Evolutionary conservation across 2,113 vertebrate species (phyloP).

Genomic region (Merops nubicus): DNA sequence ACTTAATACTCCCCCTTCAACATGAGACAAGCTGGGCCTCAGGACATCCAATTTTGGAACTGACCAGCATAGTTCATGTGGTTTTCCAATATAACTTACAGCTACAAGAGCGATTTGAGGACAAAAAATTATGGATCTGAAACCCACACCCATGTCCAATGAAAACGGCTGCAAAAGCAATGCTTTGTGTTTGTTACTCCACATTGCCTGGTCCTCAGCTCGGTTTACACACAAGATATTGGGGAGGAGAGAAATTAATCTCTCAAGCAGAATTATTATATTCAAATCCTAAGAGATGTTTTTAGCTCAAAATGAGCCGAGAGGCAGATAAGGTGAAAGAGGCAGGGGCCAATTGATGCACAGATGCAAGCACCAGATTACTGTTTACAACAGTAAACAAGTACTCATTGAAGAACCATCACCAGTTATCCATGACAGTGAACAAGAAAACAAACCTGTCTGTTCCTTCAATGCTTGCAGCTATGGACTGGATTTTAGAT

Average conservation of each 20-base stretch:
- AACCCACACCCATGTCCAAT: background rate
- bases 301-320: background rate
- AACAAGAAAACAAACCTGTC: background rate
- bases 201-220: background rate
- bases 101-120: background rate
- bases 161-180: background rate
- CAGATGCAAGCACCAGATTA: slow-evolving; percentile 7
- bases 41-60: background rate
- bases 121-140: slow-evolving; percentile 2
- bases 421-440: background rate
- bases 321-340: slow-evolving; percentile 23
- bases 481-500: background rate
- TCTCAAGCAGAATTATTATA: slow-evolving; percentile 1
- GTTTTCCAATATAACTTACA: slow-evolving; percentile 14
- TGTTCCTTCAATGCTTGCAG: background rate
- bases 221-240: background rate
- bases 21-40: background rate
- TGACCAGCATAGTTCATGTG: background rate
- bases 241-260: slow-evolving; percentile 11
- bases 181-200: background rate
- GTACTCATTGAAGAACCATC: background rate
- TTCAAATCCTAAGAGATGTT: slow-evolving; percentile 34
- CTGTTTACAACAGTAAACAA: slow-evolving; percentile 27
- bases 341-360: background rate
- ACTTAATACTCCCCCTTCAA: background rate